Evolutionary conservation across 2,797 vertebrate genomes (phyloP), one percentile per base, ranked within the genome.

Genomic region (Cynodonichthys magdalenae): DNA sequence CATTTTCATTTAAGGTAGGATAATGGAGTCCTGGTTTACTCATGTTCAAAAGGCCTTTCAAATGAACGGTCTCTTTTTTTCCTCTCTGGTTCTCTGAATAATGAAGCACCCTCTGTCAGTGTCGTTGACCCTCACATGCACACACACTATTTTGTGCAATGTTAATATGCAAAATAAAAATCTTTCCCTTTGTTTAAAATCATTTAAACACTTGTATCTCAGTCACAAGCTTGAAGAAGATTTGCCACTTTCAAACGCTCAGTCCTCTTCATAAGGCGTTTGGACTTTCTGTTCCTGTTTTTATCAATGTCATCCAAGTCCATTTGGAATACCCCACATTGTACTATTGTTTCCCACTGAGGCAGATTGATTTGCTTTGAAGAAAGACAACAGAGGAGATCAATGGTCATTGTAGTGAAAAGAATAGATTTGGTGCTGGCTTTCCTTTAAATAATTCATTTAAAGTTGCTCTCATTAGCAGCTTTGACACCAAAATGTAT

Each of bases 381-480:
- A 63, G 29, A 51, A 19, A 29, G 31, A 58, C 63, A 69, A 59
- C 66, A 54, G n/a, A 50, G 41, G 5, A 42, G 55, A 75, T 85
- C 66, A 69, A 36, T 58, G 59, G 20, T 51, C 29, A 63, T 75
- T 75, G 55, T 24, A 36, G 34, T n/a, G 46, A 59, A 63, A 58
- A 54, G 29, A 81, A 69, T 46, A 59, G 27, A 65, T 11, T 57
- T 31, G 15, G 28, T 8, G 55, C 24, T 71, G 59, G 52, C 60
- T 56, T 64, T 41, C 19, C 31, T 53, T 57, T 66, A 29, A 69
- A 70, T 48, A 47, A 24, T 78, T 78, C 77, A 54, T 60, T 64
- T 29, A 2, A 44, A 63, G 73, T 81, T 52, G 41, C 63, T 72
- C 82, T 90, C 74, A 82, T 92, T 90, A 87, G 78, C 75, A 66